Evolutionary conservation across 2,113 vertebrate genomes (phyloP), one percentile per base, ranked within the genome.

Genomic region (Ailuropoda melanoleuca): DNA sequence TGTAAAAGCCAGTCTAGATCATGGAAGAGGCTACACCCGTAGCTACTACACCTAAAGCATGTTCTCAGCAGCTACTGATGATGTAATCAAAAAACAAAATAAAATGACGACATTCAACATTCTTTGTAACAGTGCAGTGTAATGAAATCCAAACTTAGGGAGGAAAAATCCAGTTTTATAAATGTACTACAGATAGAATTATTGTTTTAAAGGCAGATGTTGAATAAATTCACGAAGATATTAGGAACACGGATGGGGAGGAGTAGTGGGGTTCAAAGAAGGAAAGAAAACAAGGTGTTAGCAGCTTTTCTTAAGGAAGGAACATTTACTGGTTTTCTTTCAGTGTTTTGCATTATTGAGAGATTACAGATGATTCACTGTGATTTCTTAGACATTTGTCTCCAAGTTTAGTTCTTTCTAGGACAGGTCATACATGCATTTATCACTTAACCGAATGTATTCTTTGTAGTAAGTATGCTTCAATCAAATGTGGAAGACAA

Each of bases 361-460:
- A 88, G 19, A 34, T 87, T 91, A 62, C 11, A 89, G n/a, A 92
- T 68, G 14, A 88, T 62, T 60, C 34, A 34, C 26, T 93, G 1
- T 91, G 43, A 82, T 77, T 93, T 89, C 46, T 87, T 37, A 81
- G 43, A 70, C 23, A 21, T 46, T 86, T 92, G 15, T 82, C 39
- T 50, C 48, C 19, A 86, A 75, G 11, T 83, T 97, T 72, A 78
- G 83, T 87, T 93, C 85, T 93, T 97, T 86, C n/a, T 81, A 96
- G 39, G 81, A 85, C 26, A 64, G 58, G 85, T 85, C 23, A 19
- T 55, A 89, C 60, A n/a, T 68, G 68, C 29, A 43, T 93, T 91
- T 78, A 39, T 82, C 48, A 50, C 56, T 70, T 81, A 64, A 64
- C 0, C 72, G 46, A 90, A 72, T 93, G 23, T 9, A 9, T 60